Percentiles rank a stretch among this genome's conserved stretches.
phyloP scores from a whole-genome alignment of 2,113 vertebrate species.

The Paedocypris sp. region DNA sequence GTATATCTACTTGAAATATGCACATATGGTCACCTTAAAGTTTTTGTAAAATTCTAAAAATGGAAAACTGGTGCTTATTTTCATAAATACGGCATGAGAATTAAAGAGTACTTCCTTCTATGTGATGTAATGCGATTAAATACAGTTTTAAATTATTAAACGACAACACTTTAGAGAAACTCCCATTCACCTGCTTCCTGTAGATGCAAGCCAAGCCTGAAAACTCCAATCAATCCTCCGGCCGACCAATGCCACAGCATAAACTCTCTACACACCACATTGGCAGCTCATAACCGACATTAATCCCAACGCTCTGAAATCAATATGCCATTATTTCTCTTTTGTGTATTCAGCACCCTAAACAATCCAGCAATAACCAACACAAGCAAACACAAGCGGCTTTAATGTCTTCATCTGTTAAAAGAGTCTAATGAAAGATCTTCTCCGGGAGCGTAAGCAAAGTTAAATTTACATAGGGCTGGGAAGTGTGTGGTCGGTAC shows the following conservation, averaged over 20 bases:
- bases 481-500: slow-evolving; percentile 12
- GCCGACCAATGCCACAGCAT: slow-evolving; percentile 6
- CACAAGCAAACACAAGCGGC: not conserved
- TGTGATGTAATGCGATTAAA: no score
- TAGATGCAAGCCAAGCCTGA: not conserved
- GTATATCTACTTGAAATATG: no score
- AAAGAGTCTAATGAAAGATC: slow-evolving; percentile 37
- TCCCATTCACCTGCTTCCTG: slow-evolving; percentile 5
- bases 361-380: slow-evolving; percentile 15
- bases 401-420: slow-evolving; percentile 30
- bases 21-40: no score
- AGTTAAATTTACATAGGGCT: slow-evolving; percentile 36
- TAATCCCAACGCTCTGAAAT: slow-evolving; percentile 14
- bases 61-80: no score
- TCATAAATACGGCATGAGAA: no score
- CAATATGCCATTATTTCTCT: slow-evolving; percentile 23
- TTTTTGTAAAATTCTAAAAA: no score
- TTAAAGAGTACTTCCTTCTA: no score
- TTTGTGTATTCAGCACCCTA: slow-evolving; percentile 27
- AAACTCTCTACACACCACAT: slow-evolving; percentile 14
- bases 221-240: slow-evolving; percentile 17
- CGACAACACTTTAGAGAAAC: no score
- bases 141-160: no score
- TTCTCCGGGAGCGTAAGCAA: slow-evolving; percentile 8
- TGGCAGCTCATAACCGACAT: slow-evolving; percentile 15